Evolutionary conservation across 2,888 invertebrate species (phyloP).

Genomic region (Stenodera caucasica): DNA sequence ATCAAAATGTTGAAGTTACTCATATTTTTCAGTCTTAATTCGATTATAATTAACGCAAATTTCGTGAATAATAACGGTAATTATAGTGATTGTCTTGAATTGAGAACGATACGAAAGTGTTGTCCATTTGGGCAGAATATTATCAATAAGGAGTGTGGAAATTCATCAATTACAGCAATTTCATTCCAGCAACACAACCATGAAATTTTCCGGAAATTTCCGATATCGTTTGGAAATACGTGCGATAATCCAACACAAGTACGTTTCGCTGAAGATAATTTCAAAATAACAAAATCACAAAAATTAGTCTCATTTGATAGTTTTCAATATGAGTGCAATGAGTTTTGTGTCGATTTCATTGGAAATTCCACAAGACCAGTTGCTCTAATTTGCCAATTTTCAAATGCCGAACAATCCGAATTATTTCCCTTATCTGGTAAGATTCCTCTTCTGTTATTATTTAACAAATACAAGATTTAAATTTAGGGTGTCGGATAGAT

Average conservation of each 20-base stretch:
- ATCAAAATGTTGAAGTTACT: too few relatives aligned
- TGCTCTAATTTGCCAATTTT: background rate
- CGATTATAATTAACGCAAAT: too few relatives aligned
- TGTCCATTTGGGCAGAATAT: conserved; percentile 18
- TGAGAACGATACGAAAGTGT: conserved; percentile 14
- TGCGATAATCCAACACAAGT: background rate
- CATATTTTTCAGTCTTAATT: too few relatives aligned
- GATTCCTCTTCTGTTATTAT: background rate
- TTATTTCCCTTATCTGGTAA: background rate
- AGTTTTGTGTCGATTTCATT: conserved; percentile 2
- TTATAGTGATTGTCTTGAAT: conserved; percentile 3
- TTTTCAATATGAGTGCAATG: background rate
- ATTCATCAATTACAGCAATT: conserved; percentile 11
- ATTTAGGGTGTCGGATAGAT: too few relatives aligned
- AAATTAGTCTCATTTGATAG: background rate
- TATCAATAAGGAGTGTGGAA: conserved; percentile 10
- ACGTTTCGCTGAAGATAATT: background rate
- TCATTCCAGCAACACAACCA: conserved; percentile 13
- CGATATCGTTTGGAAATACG: background rate
- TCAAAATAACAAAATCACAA: background rate
- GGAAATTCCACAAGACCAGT: background rate
- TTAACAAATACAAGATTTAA: too few relatives aligned
- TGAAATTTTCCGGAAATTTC: background rate
- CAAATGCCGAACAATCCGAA: background rate
- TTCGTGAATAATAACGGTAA: background rate